Conservation (phyloP, 2,797 vertebrate genomes). For the Fistularia tabacaria region DNA sequence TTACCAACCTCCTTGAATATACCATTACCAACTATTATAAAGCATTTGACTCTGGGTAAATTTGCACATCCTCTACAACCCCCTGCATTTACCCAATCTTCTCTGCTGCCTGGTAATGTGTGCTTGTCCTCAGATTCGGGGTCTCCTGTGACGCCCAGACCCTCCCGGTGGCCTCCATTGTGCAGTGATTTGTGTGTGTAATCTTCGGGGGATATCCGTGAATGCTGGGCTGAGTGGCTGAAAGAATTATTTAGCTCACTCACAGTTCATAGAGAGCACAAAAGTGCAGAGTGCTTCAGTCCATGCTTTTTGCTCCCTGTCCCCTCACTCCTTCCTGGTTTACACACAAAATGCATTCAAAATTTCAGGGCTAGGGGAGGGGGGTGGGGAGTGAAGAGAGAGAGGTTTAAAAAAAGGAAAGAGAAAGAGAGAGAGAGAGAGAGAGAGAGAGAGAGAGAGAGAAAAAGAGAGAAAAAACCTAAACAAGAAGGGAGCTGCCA, state of each 20-base stretch:
- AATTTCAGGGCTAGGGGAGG: conserved; percentile 47
- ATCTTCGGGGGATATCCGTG: conserved; percentile 88
- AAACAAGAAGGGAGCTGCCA: conserved; percentile 86
- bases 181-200: conserved; percentile 94
- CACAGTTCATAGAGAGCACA: conserved; percentile 90
- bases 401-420: conserved; percentile 42
- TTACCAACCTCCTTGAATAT: conserved; percentile 76
- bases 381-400: conserved; percentile 14
- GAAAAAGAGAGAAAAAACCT: conserved; percentile 59
- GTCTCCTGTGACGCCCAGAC: conserved; percentile 79
- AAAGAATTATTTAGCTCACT: conserved; percentile 96
- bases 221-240: conserved; percentile 87
- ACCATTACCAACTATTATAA: conserved; percentile 90
- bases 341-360: conserved; percentile 77
- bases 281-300: conserved; percentile 90
- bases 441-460: conserved; percentile 18
- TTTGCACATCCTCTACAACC: conserved; percentile 58
- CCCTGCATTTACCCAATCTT: conserved; percentile 47
- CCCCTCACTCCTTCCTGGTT: conserved; percentile 45
- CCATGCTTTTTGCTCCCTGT: conserved; percentile 60
- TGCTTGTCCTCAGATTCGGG: conserved; percentile 79
- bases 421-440: conserved; percentile 29
- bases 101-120: conserved; percentile 76
- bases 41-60: conserved; percentile 85
- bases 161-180: conserved; percentile 84